Conservation (phyloP, 2,888 invertebrate genomes). For the Chymomyza procnemis region DNA sequence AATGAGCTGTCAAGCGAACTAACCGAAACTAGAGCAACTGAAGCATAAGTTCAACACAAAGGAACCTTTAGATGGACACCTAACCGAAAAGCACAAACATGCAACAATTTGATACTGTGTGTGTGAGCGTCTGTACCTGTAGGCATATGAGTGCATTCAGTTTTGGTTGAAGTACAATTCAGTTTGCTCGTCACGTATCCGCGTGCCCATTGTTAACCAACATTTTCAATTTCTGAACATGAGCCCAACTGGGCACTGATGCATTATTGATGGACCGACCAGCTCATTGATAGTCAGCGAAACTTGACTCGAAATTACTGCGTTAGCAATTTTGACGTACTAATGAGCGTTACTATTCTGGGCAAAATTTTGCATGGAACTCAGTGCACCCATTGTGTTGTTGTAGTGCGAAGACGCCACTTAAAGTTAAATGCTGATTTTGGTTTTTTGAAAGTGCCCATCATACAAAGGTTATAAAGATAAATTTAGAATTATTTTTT, state of each 20-base stretch:
- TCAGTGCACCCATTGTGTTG: too few relatives aligned
- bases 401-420: too few relatives aligned
- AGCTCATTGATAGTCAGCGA: conserved; percentile 9
- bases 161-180: neutral
- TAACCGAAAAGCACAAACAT: neutral
- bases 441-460: too few relatives aligned
- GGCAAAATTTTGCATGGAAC: too few relatives aligned
- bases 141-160: neutral
- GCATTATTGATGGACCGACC: conserved; percentile 21
- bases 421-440: too few relatives aligned
- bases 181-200: neutral
- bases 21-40: conserved; percentile 50
- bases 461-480: too few relatives aligned
- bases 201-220: conserved; percentile 39
- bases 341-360: too few relatives aligned
- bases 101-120: neutral
- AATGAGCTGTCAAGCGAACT: neutral
- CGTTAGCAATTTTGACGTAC: too few relatives aligned
- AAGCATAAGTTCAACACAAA: conserved; percentile 47
- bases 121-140: neutral
- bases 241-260: too few relatives aligned
- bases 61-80: conserved; percentile 4
- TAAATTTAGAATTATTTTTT: too few relatives aligned
- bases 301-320: conserved; percentile 45
- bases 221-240: conserved; percentile 58